Base-by-base conservation (phyloP, 2,888 invertebrate species). In the Hemithea aestivaria region DNA sequence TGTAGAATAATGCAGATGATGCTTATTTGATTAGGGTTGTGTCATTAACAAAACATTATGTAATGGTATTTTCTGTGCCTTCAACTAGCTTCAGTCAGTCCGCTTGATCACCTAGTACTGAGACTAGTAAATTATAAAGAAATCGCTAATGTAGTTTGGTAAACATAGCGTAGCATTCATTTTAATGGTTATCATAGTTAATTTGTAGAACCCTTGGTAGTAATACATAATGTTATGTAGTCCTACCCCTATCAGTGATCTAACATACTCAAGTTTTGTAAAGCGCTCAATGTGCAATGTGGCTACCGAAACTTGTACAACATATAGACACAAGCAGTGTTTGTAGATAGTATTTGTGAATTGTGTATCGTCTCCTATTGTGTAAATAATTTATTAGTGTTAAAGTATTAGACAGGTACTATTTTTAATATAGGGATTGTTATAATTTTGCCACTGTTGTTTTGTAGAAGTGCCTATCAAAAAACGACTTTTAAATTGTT, bases 41-140 rank as follows among this genome's bases (percentile, higher is more conserved):
- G 74, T 72, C 66, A 50, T 66, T 75, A 62, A 60, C 25, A 29
- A 21, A 58, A 51, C 70, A 67, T 64, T 70, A 16, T 16, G 16
- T 16, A 16, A 4, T 16, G 16, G 68, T 72, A 69, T 67, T 66
- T 73, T 75, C 70, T 72, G 81, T 82, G 82, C 81, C 81, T 82
- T 82, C 64, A 46, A 68, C 58, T 70, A 69, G 68, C 71, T 76
- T 75, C 69, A 66, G 63, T 66, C 66, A 61, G 69, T 73, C 68
- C 66, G 50, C 45, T 54, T 51, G 48, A 48, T 40, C 34, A 44
- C 34, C 64, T 63, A 61, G 55, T 65, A 58, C 65, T 67, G 53
- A 48, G 61, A 51, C 55, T 66, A 60, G 52, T 64, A 22, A 34
- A 25, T 35, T 4, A 16, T 4, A 2, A 4, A 4, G 2, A 16